These are phyloP conservation scores for Sitta europaea DNA, from an alignment of 2,113 vertebrate species.

Conservation along the genomic window DNA sequence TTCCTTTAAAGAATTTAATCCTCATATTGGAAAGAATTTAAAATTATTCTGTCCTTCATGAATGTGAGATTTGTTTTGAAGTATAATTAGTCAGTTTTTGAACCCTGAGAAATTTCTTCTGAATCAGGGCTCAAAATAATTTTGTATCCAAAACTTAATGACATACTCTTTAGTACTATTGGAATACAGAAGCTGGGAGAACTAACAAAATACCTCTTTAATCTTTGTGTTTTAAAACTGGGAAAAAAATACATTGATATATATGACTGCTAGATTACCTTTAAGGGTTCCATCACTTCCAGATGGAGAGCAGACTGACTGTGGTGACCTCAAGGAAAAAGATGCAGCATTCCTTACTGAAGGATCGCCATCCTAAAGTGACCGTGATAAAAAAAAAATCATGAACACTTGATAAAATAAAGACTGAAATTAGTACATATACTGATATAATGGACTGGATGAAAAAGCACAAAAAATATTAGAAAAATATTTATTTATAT, in stretches of 20 bases:
- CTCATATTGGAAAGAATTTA: not conserved
- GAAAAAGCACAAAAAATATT: not conserved
- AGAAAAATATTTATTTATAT: not conserved
- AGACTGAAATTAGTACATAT: not conserved
- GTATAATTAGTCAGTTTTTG: not conserved
- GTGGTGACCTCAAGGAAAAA: conserved; percentile 87
- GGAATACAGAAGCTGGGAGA: not conserved
- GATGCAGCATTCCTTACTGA: conserved; percentile 84
- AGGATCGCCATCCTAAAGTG: conserved; percentile 84
- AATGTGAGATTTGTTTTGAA: not conserved
- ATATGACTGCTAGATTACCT: conserved; percentile 72
- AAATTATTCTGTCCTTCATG: not conserved
- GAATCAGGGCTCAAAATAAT: not conserved
- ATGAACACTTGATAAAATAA: not conserved
- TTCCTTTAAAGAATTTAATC: not conserved
- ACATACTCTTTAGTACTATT: not conserved
- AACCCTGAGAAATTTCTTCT: not conserved
- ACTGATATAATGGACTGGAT: not conserved
- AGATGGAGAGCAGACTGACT: conserved; percentile 88
- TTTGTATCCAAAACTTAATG: not conserved
- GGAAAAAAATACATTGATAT: not conserved
- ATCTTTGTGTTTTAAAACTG: not conserved
- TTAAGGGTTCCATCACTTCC: conserved; percentile 90
- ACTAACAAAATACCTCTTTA: not conserved
- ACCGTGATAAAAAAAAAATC: conserved; percentile 14